Evolutionary conservation across 1,140 invertebrate species (phyloP).

Genomic region (Temnothorax nylanderi): DNA sequence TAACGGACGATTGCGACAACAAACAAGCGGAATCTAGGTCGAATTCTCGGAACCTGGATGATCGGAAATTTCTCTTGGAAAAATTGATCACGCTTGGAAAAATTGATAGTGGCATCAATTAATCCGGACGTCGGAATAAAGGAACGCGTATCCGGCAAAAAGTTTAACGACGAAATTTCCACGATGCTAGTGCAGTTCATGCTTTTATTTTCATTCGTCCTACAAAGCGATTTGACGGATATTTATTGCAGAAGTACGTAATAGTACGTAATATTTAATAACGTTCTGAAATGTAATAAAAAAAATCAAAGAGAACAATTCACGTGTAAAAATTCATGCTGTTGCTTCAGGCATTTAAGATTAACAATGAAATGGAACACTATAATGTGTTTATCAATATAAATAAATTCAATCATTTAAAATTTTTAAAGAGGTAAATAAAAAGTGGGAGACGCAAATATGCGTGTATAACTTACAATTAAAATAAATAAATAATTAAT

Average conservation of each 20-base stretch:
- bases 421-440: not conserved
- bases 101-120: constrained; percentile 67
- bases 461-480: not conserved
- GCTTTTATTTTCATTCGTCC: constrained; percentile 8
- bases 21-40: constrained; percentile 61
- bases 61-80: constrained; percentile 63
- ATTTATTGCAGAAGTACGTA: not conserved
- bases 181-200: constrained; percentile 28
- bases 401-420: not conserved
- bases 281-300: not conserved
- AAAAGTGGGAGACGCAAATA: not conserved
- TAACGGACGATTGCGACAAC: not conserved
- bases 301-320: not conserved
- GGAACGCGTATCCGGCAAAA: constrained; percentile 21
- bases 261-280: constrained; percentile 27
- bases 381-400: not conserved
- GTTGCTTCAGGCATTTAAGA: not conserved
- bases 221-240: not conserved
- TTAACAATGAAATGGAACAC: not conserved
- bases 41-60: constrained; percentile 28
- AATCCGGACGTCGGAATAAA: constrained; percentile 71
- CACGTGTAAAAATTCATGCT: not conserved
- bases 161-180: constrained; percentile 34
- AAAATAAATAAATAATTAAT: not conserved
- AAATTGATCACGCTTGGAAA: constrained; percentile 64